Evolutionary conservation across 1,140 invertebrate species (phyloP).

Genomic region (Drosophila equinoxialis): DNA sequence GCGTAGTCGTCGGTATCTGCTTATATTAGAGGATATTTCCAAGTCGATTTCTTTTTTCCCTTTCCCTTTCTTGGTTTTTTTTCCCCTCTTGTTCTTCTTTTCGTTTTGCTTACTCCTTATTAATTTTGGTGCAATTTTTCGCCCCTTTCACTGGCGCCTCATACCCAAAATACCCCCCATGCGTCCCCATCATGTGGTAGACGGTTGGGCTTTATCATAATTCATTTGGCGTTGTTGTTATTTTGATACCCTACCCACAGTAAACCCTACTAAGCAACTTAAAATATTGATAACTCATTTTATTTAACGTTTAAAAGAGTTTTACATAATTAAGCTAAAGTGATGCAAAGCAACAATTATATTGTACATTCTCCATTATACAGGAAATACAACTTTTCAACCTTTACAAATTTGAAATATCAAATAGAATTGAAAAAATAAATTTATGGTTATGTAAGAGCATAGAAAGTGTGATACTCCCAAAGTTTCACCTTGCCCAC

Average conservation of each 20-base stretch:
- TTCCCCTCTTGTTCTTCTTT: constrained; percentile 4
- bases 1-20: not conserved
- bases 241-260: not conserved
- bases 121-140: constrained; percentile 79
- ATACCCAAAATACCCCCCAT: constrained; percentile 9
- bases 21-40: not conserved
- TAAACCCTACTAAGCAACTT: no score
- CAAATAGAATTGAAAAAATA: not conserved
- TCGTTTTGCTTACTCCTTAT: constrained; percentile 52
- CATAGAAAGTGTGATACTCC: not conserved
- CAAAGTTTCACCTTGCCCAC: constrained; percentile 1
- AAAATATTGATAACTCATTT: no score
- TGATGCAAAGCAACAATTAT: no score
- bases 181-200: constrained; percentile 16
- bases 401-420: no score
- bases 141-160: constrained; percentile 59
- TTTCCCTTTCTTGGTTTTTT: constrained; percentile 14
- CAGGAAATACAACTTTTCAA: no score
- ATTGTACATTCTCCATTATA: no score
- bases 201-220: constrained; percentile 72
- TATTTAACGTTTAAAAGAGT: no score
- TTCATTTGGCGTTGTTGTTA: constrained; percentile 66
- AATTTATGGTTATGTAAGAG: not conserved
- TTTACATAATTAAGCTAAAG: no score
- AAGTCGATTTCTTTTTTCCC: not conserved